Evolutionary conservation across 2,113 vertebrate species (phyloP).

Genomic region (Neopipo cinnamomea): DNA sequence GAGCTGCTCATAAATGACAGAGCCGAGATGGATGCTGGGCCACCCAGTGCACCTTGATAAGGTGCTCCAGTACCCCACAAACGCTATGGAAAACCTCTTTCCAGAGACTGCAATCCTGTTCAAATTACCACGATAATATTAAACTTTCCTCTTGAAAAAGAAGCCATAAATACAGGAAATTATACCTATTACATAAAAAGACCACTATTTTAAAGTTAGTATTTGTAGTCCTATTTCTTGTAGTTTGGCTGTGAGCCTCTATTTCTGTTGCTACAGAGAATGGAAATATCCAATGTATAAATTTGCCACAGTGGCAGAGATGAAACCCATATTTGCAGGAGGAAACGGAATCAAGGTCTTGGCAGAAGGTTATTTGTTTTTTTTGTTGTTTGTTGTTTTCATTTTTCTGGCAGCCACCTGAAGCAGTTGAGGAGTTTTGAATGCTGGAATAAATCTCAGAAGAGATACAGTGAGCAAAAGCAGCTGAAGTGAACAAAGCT

Average conservation of each 20-base stretch:
- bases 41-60: rapidly evolving
- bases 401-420: slow-evolving; percentile 41
- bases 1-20: not conserved
- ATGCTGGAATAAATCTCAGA: slow-evolving; percentile 6
- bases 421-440: slow-evolving; percentile 37
- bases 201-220: not conserved
- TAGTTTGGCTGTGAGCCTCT: not conserved
- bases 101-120: not conserved
- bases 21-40: rapidly evolving
- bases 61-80: not conserved
- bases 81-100: rapidly evolving
- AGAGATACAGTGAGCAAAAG: slow-evolving; percentile 5
- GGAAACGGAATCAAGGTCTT: slow-evolving; percentile 15
- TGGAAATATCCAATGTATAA: not conserved
- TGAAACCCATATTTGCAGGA: not conserved
- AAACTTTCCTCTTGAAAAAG: not conserved
- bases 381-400: slow-evolving; percentile 21
- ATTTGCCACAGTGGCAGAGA: slow-evolving; percentile 4
- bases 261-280: not conserved
- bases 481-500: slow-evolving; percentile 58
- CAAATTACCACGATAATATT: not conserved
- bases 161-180: not conserved
- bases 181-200: not conserved
- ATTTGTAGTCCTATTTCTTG: not conserved
- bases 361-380: slow-evolving; percentile 36